A percentile compares a stretch with the other conserved stretches of the same genome.
Conservation (phyloP, 1,140 invertebrate species). For the Meteorus sp. region DNA sequence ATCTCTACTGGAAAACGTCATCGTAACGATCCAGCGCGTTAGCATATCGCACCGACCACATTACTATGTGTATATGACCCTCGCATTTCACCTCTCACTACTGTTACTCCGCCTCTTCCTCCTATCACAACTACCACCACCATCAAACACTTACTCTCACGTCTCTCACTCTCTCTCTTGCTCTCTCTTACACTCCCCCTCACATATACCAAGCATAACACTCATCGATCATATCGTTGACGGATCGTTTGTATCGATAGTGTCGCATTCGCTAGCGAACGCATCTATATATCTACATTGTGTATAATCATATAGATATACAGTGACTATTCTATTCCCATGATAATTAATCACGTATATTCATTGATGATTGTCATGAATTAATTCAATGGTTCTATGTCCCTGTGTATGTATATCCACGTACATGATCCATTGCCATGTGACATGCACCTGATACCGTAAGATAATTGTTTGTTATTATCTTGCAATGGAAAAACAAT, state of each 20-base stretch:
- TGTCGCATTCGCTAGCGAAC: slow-evolving; percentile 17
- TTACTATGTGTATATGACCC: not conserved
- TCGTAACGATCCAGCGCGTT: slow-evolving; percentile 29
- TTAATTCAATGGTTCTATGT: slow-evolving; percentile 16
- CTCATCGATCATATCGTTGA: slow-evolving; percentile 27
- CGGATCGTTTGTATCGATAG: slow-evolving; percentile 25
- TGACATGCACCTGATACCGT: not conserved
- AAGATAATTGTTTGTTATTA: no score
- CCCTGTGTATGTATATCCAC: not conserved
- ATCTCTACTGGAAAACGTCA: slow-evolving; percentile 31
- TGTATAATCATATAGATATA: no score
- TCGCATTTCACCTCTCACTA: not conserved
- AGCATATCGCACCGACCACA: slow-evolving; percentile 25
- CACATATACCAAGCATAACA: slow-evolving; percentile 2
- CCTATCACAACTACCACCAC: no score
- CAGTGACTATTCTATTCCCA: slow-evolving; percentile 20
- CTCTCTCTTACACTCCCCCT: not conserved
- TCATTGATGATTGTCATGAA: slow-evolving; percentile 26
- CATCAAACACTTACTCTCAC: no score
- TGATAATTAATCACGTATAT: slow-evolving; percentile 23
- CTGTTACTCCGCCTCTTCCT: not conserved
- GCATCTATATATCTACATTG: no score
- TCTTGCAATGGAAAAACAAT: no score
- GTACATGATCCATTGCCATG: not conserved
- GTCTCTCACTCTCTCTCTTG: not conserved